These are phyloP conservation scores for Hanleya hanleyi DNA, from an alignment of 2,888 invertebrate species.

Conservation along the genomic window DNA sequence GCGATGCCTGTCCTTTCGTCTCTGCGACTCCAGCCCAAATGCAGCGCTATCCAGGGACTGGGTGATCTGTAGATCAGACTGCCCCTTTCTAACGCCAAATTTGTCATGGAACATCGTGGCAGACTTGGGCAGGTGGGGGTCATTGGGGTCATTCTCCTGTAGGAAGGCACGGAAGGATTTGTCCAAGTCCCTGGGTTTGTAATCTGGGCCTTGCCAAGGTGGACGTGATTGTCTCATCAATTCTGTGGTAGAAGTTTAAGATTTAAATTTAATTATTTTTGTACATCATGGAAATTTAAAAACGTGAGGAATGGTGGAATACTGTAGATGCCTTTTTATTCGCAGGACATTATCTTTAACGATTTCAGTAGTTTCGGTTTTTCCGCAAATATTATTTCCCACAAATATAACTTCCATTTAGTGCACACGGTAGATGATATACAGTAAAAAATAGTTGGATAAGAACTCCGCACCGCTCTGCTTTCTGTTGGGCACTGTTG, in stretches of 20 bases:
- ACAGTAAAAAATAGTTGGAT: too few relatives aligned
- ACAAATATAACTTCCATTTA: too few relatives aligned
- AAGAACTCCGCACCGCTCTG: too few relatives aligned
- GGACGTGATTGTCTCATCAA: slow-evolving; percentile 42
- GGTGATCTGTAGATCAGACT: slow-evolving; percentile 33
- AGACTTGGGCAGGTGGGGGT: slow-evolving; percentile 58
- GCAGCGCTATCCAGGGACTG: slow-evolving; percentile 50
- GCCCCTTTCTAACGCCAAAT: slow-evolving; percentile 59
- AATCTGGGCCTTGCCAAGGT: slow-evolving; percentile 66
- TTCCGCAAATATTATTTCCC: too few relatives aligned
- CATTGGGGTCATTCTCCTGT: slow-evolving; percentile 65
- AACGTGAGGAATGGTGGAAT: too few relatives aligned
- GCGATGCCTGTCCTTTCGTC: slow-evolving; percentile 51
- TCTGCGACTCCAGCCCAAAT: slow-evolving; percentile 51
- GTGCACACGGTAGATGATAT: too few relatives aligned
- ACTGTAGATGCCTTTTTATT: too few relatives aligned
- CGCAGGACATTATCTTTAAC: too few relatives aligned
- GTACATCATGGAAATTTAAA: too few relatives aligned
- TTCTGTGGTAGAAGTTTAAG: slow-evolving; percentile 14
- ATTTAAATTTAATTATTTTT: too few relatives aligned
- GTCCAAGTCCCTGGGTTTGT: slow-evolving; percentile 64
- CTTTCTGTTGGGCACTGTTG: too few relatives aligned
- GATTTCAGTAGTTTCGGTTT: too few relatives aligned
- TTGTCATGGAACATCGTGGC: slow-evolving; percentile 61
- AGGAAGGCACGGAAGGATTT: slow-evolving; percentile 57